Base-by-base conservation (phyloP, 2,113 vertebrate species). In the Numenius arquata region DNA sequence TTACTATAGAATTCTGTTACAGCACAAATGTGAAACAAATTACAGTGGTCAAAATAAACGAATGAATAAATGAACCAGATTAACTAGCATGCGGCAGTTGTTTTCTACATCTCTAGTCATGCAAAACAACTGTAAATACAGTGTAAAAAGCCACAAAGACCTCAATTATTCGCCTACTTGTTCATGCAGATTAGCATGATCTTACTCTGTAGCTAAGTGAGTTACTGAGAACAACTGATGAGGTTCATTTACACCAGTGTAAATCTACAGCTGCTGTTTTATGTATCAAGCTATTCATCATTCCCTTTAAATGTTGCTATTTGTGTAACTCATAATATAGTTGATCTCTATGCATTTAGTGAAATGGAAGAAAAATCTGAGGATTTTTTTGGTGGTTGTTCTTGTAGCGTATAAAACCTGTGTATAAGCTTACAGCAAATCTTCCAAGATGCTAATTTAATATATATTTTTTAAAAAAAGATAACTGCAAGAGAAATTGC, bases 1-100 rank as follows among this genome's bases (percentile, higher is more conserved):
- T 75, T 61, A 22, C 73, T 47, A 1, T 4, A 23, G 80, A 83
- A 83, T 86, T 63, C 40, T 34, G 41, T 52, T 86, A 56, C 53
- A 78, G 48, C 59, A 41, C 83, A 81, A 94, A 92, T 65, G 86
- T 65, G 73, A 72, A 94, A 85, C 80, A 89, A 93, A 96, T 96
- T 67, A 56, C 17, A 47, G 58, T 50, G 66, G 83, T 93, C 86
- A 95, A 74, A 97, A 77, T 67, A 83, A 95, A 87, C 0, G 38
- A 75, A 43, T 30, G 36, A 84, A 75, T 52, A 72, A 90, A 87
- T 36, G 66, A 89, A 62, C 34, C 62, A 87, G 92, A 92, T 95
- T 81, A 84, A 68, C 56, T 84, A 67, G 65, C 74, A 22, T 29
- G 76, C 5, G 2, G 56, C 5, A 8, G 47, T 85, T 92, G 88